These are phyloP conservation scores for Paraplagusia blochii DNA, from an alignment of 2,113 vertebrate genomes.

Conservation along the genomic window DNA sequence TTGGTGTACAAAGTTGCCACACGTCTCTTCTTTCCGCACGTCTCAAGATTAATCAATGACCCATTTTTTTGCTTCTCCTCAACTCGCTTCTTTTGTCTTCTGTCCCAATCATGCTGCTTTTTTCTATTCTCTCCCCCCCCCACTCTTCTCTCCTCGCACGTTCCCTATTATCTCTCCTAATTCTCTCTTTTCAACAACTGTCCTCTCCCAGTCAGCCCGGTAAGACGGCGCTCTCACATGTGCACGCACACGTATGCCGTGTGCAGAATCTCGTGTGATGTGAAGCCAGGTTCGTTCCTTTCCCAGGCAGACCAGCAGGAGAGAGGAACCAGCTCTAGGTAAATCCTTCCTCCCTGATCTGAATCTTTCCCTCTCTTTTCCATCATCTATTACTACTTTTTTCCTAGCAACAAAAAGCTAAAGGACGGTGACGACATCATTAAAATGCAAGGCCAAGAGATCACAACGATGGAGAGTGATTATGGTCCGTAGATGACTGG, in stretches of 20 bases:
- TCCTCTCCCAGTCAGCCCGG: slow-evolving; percentile 1
- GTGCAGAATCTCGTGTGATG: slow-evolving; percentile 36
- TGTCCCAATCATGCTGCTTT: slow-evolving; percentile 11
- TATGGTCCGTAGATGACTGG: slow-evolving; percentile 12
- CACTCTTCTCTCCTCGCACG: slow-evolving; percentile 23
- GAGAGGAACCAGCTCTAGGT: slow-evolving; percentile 21
- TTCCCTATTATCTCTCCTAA: slow-evolving; percentile 31
- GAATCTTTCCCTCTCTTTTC: slow-evolving; percentile 10
- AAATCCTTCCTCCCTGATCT: slow-evolving; percentile 6
- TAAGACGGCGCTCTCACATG: slow-evolving; percentile 33
- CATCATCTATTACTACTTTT: slow-evolving; percentile 10
- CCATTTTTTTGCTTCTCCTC: slow-evolving; percentile 1
- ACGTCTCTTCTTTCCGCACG: not conserved
- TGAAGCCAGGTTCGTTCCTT: slow-evolving; percentile 47
- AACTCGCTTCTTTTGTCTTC: slow-evolving; percentile 15
- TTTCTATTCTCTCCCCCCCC: slow-evolving; percentile 8
- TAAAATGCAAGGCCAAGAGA: not conserved
- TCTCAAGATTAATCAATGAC: slow-evolving; percentile 14
- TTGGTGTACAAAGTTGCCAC: too few species aligned
- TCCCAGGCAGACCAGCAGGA: slow-evolving; percentile 49
- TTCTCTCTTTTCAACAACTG: slow-evolving; percentile 42
- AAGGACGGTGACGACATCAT: slow-evolving; percentile 23
- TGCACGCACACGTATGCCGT: slow-evolving; percentile 34
- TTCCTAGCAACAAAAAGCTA: slow-evolving; percentile 3
- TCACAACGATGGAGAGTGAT: not conserved